These are phyloP conservation scores for Vanessa cardui DNA, from an alignment of 2,888 invertebrate species.

Conservation along the genomic window DNA sequence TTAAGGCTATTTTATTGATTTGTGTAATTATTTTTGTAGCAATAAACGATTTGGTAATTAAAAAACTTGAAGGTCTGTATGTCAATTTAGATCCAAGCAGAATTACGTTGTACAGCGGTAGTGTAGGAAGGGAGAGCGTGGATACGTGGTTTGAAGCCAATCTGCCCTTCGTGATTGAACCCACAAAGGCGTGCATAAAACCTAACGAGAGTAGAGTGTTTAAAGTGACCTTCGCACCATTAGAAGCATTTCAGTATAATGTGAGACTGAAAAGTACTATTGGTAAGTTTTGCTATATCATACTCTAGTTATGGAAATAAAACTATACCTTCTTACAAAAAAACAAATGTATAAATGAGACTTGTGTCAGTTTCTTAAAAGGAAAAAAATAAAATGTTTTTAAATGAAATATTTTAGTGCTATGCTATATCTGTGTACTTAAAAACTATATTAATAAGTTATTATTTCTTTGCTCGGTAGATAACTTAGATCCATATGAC, in stretches of 20 bases:
- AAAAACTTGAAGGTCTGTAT: no score
- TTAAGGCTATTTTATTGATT: no score
- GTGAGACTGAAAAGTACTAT: conserved; percentile 67
- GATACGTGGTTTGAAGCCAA: conserved; percentile 74
- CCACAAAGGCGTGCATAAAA: conserved; percentile 67
- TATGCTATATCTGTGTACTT: no score
- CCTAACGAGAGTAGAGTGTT: conserved; percentile 69
- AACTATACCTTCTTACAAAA: no score
- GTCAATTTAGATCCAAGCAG: conserved; percentile 56
- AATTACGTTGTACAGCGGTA: conserved; percentile 68
- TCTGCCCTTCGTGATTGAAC: conserved; percentile 79
- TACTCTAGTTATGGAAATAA: background rate
- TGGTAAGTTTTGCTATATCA: conserved; percentile 50
- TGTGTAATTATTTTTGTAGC: no score
- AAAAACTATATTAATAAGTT: background rate
- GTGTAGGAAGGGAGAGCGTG: conserved; percentile 61
- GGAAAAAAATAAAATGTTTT: no score
- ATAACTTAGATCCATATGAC: conserved; percentile 80
- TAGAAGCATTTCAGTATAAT: conserved; percentile 79
- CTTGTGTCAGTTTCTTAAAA: no score
- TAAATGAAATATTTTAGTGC: no score
- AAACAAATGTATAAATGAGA: no score
- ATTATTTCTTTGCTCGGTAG: conserved; percentile 47
- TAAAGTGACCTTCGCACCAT: conserved; percentile 80
- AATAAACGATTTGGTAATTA: no score